Conservation (phyloP, 2,113 vertebrate genomes). For the Crotalus helleri region DNA sequence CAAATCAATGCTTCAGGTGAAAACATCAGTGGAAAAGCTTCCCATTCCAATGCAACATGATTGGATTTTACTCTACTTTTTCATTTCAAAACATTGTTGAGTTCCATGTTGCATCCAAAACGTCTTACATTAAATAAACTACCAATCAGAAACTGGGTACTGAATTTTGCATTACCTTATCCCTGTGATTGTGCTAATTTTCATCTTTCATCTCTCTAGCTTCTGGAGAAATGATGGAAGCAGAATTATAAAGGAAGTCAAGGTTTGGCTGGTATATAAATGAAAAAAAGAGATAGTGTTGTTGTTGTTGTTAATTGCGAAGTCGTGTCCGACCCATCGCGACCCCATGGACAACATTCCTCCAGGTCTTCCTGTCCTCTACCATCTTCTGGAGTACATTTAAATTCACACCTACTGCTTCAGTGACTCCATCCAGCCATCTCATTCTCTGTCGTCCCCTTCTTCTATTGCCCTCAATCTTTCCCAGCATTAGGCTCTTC, state of each 20-base stretch:
- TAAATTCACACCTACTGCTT: too few relatives aligned
- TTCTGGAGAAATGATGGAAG: not conserved
- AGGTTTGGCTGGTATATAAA: not conserved
- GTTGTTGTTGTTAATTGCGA: too few relatives aligned
- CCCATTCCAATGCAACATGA: not conserved
- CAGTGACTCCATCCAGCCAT: too few relatives aligned
- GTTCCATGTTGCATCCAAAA: not conserved
- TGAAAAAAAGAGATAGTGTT: not conserved
- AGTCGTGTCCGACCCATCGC: too few relatives aligned
- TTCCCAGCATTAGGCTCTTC: too few relatives aligned
- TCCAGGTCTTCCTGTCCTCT: too few relatives aligned
- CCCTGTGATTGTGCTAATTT: not conserved
- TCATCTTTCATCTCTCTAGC: not conserved
- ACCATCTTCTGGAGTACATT: too few relatives aligned
- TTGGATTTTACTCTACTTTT: not conserved
- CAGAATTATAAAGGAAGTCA: not conserved
- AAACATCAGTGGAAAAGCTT: not conserved
- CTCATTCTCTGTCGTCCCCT: too few relatives aligned
- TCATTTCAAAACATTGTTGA: not conserved
- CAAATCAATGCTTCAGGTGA: not conserved
- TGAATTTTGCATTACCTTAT: not conserved
- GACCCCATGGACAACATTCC: too few relatives aligned
- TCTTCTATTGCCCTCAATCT: too few relatives aligned
- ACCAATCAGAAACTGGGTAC: not conserved
- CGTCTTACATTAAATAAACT: not conserved